Conservation (phyloP, 37 sponge, comb jelly and placozoan genomes). For the Spongilla lacustris region DNA sequence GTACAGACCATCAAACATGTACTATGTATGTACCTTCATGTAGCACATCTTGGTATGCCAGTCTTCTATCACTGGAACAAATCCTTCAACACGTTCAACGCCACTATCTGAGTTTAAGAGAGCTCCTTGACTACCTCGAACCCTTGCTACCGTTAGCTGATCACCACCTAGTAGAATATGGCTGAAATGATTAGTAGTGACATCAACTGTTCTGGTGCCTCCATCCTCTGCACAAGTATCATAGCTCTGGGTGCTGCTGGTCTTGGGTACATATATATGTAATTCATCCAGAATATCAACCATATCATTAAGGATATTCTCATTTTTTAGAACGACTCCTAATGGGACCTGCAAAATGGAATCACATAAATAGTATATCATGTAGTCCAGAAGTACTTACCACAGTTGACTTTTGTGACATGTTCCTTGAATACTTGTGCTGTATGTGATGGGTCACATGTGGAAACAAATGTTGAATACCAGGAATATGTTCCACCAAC, state of each 20-base stretch:
- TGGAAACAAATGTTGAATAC: too few relatives aligned
- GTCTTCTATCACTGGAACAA: slow-evolving; percentile 16
- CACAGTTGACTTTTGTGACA: too few relatives aligned
- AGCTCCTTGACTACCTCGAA: background rate
- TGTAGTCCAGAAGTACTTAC: too few relatives aligned
- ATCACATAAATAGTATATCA: too few relatives aligned
- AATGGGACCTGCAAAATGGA: slow-evolving; percentile 1
- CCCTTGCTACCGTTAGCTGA: slow-evolving; percentile 24
- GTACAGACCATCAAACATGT: background rate
- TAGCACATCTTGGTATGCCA: slow-evolving; percentile 21
- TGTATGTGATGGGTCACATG: too few relatives aligned
- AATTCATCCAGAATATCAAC: slow-evolving; percentile 18
- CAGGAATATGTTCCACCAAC: too few relatives aligned
- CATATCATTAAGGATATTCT: slow-evolving; percentile 7
- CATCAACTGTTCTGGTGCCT: background rate
- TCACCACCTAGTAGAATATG: slow-evolving; percentile 12
- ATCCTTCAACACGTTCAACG: background rate
- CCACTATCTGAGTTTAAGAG: slow-evolving; percentile 1
- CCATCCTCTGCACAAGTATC: background rate
- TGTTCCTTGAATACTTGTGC: too few relatives aligned
- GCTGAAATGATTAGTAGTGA: background rate
- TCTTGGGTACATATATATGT: slow-evolving; percentile 17
- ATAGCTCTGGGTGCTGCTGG: background rate
- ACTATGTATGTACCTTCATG: background rate
- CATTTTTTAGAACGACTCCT: slow-evolving; percentile 6